Evolutionary conservation across 2,797 vertebrate species (phyloP).

Genomic region (Labroides dimidiatus): DNA sequence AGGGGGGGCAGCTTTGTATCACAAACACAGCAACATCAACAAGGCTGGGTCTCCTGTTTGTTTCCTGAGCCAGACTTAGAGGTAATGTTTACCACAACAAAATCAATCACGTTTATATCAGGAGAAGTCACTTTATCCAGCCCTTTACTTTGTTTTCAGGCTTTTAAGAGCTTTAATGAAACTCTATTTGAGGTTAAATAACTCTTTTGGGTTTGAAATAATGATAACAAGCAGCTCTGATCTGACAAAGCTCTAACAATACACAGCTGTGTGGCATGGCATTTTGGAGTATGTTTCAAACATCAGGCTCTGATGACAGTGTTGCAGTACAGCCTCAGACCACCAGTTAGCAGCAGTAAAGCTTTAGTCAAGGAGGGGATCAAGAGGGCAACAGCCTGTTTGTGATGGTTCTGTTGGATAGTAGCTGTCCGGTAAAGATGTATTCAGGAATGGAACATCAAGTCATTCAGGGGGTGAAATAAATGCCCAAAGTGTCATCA

Average conservation of each 20-base stretch:
- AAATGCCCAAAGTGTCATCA: too few species aligned
- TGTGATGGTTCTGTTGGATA: too few species aligned
- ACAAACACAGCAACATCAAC: not conserved
- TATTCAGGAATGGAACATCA: too few species aligned
- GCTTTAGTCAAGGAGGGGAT: not conserved
- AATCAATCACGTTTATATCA: not conserved
- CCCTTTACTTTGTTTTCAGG: not conserved
- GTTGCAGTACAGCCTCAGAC: slow-evolving; percentile 1
- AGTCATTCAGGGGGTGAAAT: too few species aligned
- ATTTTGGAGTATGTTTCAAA: not conserved
- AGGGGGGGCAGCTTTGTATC: not conserved
- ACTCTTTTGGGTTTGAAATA: not conserved
- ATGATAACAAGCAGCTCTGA: too few species aligned
- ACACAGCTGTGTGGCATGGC: not conserved
- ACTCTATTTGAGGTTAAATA: not conserved
- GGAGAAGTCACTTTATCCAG: not conserved
- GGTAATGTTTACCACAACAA: not conserved
- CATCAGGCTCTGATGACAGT: not conserved
- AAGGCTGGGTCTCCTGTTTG: not conserved
- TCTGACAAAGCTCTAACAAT: not conserved
- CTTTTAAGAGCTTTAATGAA: not conserved
- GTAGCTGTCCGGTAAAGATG: too few species aligned
- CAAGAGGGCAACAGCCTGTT: not conserved
- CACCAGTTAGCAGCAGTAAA: slow-evolving; percentile 5
- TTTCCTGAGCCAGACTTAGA: not conserved